These are phyloP conservation scores for Ennomos quercinarius DNA, from an alignment of 2,888 invertebrate genomes.

Conservation along the genomic window DNA sequence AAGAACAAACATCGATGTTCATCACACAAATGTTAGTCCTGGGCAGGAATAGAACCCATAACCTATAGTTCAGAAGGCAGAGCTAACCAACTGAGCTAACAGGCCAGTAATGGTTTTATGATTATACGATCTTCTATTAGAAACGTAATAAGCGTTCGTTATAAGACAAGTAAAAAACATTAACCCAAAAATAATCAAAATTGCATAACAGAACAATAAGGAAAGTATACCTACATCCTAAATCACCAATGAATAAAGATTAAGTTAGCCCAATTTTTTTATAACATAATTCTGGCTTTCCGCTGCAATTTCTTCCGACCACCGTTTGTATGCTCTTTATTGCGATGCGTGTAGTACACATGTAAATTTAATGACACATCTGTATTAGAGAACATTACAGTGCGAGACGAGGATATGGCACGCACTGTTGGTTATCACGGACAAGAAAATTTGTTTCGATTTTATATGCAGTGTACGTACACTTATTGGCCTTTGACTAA, in stretches of 20 bases:
- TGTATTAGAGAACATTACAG: slow-evolving; percentile 6
- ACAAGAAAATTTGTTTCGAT: no score
- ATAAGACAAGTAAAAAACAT: no score
- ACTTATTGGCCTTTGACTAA: no score
- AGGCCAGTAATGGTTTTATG: no score
- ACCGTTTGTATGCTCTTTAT: slow-evolving; percentile 7
- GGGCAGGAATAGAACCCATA: no score
- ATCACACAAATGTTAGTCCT: no score
- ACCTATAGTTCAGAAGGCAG: no score
- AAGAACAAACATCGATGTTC: no score
- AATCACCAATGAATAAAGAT: slow-evolving; percentile 6
- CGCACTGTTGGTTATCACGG: neutral
- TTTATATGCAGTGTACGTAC: no score
- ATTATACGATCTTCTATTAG: no score
- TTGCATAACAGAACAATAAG: slow-evolving; percentile 1
- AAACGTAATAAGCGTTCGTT: no score
- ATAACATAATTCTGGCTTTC: slow-evolving; percentile 11
- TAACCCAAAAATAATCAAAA: neutral
- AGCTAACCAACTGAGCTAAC: no score
- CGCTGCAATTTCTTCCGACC: slow-evolving; percentile 15
- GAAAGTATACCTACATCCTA: slow-evolving; percentile 1
- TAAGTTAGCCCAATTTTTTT: slow-evolving; percentile 6
- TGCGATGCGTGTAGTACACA: neutral
- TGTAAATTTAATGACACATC: slow-evolving; percentile 3
- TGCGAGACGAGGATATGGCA: slow-evolving; percentile 6